These are phyloP conservation scores for Malthinus seriepunctatus DNA, from an alignment of 2,888 invertebrate species.

Conservation along the genomic window DNA sequence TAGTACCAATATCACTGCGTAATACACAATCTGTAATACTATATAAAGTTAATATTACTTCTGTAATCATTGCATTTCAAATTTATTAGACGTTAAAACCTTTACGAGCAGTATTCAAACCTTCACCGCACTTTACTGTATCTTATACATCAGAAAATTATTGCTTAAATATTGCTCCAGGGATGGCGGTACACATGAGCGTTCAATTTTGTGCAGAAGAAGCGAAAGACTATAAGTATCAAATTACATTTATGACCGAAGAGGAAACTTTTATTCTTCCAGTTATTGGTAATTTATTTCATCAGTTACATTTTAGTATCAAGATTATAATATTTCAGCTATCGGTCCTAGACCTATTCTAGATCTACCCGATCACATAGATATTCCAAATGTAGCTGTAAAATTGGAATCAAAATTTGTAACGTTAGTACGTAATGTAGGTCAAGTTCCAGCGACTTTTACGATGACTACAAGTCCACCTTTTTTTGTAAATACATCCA, in stretches of 20 bases:
- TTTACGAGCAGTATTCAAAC: conserved; percentile 57
- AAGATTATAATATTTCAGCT: neutral
- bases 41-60: neutral
- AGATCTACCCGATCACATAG: conserved; percentile 63
- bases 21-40: conserved; percentile 61
- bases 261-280: conserved; percentile 60
- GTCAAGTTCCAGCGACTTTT: conserved; percentile 57
- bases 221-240: conserved; percentile 60
- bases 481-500: conserved; percentile 60
- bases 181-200: conserved; percentile 64
- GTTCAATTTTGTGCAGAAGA: conserved; percentile 66
- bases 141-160: conserved; percentile 54
- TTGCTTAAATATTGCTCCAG: conserved; percentile 67
- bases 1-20: conserved; percentile 58
- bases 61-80: conserved; percentile 28
- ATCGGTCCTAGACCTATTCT: conserved; percentile 58
- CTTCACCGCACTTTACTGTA: conserved; percentile 59
- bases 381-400: conserved; percentile 58
- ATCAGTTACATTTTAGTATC: no score
- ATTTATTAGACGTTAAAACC: conserved; percentile 57
- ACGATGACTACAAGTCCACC: conserved; percentile 53
- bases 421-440: conserved; percentile 61
- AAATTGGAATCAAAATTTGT: conserved; percentile 57
- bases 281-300: conserved; percentile 57
- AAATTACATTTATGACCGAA: conserved; percentile 60